phyloP scores from a whole-genome alignment of 2,113 vertebrate genomes.

The Pedionomus torquatus region DNA sequence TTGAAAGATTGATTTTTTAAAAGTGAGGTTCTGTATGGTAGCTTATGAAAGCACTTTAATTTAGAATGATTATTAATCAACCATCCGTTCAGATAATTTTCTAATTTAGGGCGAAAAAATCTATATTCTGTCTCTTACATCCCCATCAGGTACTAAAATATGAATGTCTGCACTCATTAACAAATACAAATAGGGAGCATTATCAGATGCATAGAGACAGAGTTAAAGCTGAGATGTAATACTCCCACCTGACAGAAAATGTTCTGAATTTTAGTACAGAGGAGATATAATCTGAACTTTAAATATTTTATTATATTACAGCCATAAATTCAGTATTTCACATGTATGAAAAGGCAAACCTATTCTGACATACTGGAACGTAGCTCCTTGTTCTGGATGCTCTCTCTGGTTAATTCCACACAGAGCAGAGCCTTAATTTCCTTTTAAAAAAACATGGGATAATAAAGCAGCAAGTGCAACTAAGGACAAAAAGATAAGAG shows the following conservation, averaged over 20 bases:
- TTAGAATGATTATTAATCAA: conserved; percentile 74
- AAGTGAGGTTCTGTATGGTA: conserved; percentile 68
- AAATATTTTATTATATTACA: conserved; percentile 48
- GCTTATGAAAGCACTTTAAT: conserved; percentile 70
- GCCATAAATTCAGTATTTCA: neutral
- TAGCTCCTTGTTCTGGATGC: neutral
- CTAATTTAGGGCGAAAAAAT: conserved; percentile 66
- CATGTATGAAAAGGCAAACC: conserved; percentile 23
- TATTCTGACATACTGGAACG: conserved; percentile 17
- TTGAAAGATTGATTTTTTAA: conserved; percentile 65
- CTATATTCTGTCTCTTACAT: conserved; percentile 73
- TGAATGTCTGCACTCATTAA: conserved; percentile 66
- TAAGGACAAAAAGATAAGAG: conserved; percentile 33
- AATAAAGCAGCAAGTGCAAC: conserved; percentile 35
- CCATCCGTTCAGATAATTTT: conserved; percentile 68
- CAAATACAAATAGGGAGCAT: conserved; percentile 59
- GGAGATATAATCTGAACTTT: conserved; percentile 34
- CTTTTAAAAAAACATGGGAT: conserved; percentile 30
- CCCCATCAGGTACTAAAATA: conserved; percentile 69
- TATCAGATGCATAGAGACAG: conserved; percentile 24
- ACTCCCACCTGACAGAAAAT: conserved; percentile 1
- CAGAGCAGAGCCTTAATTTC: neutral
- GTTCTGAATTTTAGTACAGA: conserved; percentile 11
- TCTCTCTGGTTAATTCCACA: conserved; percentile 26
- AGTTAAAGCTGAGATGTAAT: neutral